Base-by-base conservation (phyloP, 2,888 invertebrate genomes). In the Tinea pellionella region DNA sequence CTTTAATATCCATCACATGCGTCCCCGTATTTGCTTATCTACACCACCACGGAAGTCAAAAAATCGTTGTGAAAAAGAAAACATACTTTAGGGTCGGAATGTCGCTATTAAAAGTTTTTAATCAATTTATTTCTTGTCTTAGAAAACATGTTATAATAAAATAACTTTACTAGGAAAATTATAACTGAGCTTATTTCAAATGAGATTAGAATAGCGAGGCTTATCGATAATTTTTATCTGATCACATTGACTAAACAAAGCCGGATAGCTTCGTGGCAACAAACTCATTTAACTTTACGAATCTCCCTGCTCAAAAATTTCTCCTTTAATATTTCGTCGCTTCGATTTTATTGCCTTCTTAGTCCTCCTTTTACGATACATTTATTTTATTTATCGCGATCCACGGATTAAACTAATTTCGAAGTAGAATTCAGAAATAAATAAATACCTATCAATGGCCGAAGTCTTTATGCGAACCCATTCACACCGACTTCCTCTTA, bases 1-100 rank as follows among this genome's bases (percentile, higher is more conserved):
- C 86, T 78, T 81, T 87, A 86, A 87, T 87, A 87, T 86, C 87
- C 87, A 87, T 86, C 86, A 86, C 79, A 80, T 78, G 79, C 76
- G 83, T 79, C 78, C 80, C 80, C 75, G 85, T 87, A 86, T 87
- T 87, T 86, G 86, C 85, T 86, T 87, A 87, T 87, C 87, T 86
- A 84, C 78, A 78, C 75, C 75, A 81, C 80, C 80, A 82, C 84
- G 86, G 86, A 85, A 85, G 86, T 83, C 83, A 85, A 84, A 87
- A 86, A 86, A 83, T 81, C 80, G 80, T 81, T 80, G 78, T 78
- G 75, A 76, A 79, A 24, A 74, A 75, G 71, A 19, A 30, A 29
- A 32, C 57, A 32, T 32, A 29, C 24, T 32, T 30, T 32, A 32
- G 57, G 32, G 32, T 30, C 32, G 32, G 19, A 15, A 47, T 53